These are phyloP conservation scores for Alfaro cultratus DNA, from an alignment of 2,797 vertebrate genomes.

Conservation along the genomic window DNA sequence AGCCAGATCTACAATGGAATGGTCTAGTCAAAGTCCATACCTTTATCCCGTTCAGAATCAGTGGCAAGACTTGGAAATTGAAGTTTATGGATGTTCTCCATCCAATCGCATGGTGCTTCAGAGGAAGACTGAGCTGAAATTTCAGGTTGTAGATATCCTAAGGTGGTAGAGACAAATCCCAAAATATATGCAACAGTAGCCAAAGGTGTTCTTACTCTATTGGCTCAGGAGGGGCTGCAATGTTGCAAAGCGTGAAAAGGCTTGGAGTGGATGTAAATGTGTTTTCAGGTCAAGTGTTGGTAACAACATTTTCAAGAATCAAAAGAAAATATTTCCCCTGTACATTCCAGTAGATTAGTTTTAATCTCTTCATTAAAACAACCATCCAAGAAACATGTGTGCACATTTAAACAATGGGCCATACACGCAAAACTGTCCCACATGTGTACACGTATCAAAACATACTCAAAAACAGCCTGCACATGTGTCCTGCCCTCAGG, in stretches of 20 bases:
- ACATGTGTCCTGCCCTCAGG: slow-evolving; percentile 73
- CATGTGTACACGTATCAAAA: neutral
- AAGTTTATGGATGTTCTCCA: neutral
- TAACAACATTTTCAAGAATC: neutral
- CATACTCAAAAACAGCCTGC: slow-evolving; percentile 21
- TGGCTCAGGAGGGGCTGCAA: neutral
- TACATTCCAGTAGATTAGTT: neutral
- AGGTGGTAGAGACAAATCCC: neutral
- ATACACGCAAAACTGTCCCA: neutral
- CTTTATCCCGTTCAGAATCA: neutral
- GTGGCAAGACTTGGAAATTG: neutral
- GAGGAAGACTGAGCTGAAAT: neutral
- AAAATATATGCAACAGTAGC: neutral
- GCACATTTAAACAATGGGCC: neutral
- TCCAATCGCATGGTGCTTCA: neutral
- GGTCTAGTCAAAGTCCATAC: neutral
- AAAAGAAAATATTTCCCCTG: neutral
- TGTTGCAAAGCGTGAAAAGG: neutral
- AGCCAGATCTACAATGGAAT: neutral
- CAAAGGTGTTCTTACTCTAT: neutral
- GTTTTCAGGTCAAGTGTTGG: neutral
- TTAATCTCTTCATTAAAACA: neutral
- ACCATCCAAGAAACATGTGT: neutral
- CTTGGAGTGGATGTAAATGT: neutral
- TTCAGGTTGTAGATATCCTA: neutral